These are phyloP conservation scores for Apeltes quadracus DNA, from an alignment of 2,113 vertebrate species.

Conservation along the genomic window DNA sequence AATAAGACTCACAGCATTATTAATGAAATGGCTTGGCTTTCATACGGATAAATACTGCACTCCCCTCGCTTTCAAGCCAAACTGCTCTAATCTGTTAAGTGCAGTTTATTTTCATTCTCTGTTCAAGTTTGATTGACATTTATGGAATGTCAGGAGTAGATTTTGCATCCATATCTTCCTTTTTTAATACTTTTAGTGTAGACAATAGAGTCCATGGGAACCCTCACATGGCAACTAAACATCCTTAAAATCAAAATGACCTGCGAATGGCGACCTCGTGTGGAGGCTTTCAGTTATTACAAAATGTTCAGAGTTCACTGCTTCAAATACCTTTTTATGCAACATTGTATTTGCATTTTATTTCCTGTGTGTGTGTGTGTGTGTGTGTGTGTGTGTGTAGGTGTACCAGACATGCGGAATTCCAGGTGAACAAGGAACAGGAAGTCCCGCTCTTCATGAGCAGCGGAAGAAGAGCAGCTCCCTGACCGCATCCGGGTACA, in stretches of 20 bases:
- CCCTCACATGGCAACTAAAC: neutral
- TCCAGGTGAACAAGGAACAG: conserved; percentile 82
- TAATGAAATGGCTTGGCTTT: neutral
- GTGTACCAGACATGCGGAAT: conserved; percentile 90
- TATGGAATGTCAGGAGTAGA: neutral
- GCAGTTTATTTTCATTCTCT: neutral
- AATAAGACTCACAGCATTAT: neutral
- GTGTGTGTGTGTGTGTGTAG: conserved; percentile 63
- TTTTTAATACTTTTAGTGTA: neutral
- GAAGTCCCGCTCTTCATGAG: conserved; percentile 78
- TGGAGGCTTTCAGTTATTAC: conserved; percentile 2
- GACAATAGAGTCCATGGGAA: neutral
- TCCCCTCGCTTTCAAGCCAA: neutral
- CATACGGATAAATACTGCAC: neutral
- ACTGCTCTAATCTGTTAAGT: neutral
- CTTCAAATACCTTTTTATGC: neutral
- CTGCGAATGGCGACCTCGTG: conserved; percentile 46
- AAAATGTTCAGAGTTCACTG: neutral
- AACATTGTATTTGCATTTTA: too few species aligned
- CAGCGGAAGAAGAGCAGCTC: conserved; percentile 75
- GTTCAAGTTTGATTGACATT: neutral
- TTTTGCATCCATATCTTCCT: neutral
- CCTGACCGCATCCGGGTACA: conserved; percentile 79
- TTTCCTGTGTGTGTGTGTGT: conserved; percentile 2
- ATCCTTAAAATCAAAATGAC: neutral